phyloP scores from a whole-genome alignment of 2,113 vertebrate species.

The Redunca redunca region DNA sequence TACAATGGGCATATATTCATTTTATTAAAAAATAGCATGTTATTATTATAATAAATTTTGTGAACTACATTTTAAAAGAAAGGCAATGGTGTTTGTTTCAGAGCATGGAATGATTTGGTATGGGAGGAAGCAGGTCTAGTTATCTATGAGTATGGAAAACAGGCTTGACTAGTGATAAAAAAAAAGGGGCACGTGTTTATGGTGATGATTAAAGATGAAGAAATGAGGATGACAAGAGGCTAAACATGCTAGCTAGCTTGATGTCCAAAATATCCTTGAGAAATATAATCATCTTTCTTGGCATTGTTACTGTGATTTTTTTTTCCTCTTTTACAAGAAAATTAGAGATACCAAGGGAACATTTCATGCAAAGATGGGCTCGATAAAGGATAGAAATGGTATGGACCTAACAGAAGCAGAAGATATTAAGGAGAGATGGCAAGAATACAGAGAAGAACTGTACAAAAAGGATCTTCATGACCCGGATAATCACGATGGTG shows the following conservation, averaged over 20 bases:
- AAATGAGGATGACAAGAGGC: rapidly evolving
- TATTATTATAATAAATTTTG: background rate
- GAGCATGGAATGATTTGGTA: background rate
- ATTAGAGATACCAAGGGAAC: too few relatives aligned
- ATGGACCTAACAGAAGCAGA: too few relatives aligned
- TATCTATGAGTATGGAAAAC: background rate
- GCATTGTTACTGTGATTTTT: background rate
- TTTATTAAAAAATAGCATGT: background rate
- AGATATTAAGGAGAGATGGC: too few relatives aligned
- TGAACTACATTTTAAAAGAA: background rate
- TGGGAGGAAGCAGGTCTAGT: background rate
- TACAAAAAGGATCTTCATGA: too few relatives aligned
- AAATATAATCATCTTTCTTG: background rate
- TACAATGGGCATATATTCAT: background rate
- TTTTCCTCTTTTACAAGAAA: background rate
- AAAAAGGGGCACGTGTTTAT: background rate
- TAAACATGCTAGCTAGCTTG: background rate
- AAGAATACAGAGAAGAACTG: too few relatives aligned
- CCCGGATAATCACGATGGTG: too few relatives aligned
- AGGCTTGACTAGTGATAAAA: background rate
- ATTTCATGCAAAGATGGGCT: too few relatives aligned
- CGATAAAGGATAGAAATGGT: too few relatives aligned
- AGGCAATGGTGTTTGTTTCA: background rate
- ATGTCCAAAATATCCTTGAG: background rate
- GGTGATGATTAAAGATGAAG: background rate